A percentile compares a stretch with the other conserved stretches of the same genome.
phyloP scores from a whole-genome alignment of 2,113 vertebrate genomes.

The Ramphastos sulfuratus region DNA sequence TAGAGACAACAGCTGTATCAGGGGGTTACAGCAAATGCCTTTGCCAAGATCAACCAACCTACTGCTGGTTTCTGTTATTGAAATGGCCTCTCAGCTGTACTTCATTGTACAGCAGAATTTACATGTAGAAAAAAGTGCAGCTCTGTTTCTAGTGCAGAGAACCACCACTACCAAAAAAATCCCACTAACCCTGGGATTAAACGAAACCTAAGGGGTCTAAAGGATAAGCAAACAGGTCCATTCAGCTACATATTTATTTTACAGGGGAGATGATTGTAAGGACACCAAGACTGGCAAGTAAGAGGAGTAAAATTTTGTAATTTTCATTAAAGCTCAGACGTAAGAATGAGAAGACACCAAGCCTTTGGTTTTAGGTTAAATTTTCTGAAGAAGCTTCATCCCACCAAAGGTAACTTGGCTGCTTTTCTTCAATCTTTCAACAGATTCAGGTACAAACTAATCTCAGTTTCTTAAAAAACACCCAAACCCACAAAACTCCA shows the following conservation, averaged over 20 bases:
- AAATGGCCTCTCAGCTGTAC: neutral
- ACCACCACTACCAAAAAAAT: neutral
- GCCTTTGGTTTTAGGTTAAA: neutral
- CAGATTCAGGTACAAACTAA: neutral
- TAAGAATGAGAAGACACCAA: neutral
- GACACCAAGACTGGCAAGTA: neutral
- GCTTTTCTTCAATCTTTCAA: neutral
- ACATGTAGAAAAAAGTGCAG: neutral
- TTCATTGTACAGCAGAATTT: neutral
- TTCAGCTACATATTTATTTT: neutral
- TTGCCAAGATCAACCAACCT: neutral
- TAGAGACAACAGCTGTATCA: neutral
- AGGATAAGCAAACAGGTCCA: neutral
- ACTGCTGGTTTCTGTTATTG: neutral
- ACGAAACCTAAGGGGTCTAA: neutral
- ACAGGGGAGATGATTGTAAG: neutral
- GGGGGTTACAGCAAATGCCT: neutral
- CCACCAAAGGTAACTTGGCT: neutral
- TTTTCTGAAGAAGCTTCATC: neutral
- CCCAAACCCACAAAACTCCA: neutral
- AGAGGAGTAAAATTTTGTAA: neutral
- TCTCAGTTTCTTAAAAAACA: neutral
- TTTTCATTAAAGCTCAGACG: neutral
- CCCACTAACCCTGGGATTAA: neutral
- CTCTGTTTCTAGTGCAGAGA: neutral